Base-by-base conservation (phyloP, 2,888 invertebrate genomes). In the Julus scanicus region DNA sequence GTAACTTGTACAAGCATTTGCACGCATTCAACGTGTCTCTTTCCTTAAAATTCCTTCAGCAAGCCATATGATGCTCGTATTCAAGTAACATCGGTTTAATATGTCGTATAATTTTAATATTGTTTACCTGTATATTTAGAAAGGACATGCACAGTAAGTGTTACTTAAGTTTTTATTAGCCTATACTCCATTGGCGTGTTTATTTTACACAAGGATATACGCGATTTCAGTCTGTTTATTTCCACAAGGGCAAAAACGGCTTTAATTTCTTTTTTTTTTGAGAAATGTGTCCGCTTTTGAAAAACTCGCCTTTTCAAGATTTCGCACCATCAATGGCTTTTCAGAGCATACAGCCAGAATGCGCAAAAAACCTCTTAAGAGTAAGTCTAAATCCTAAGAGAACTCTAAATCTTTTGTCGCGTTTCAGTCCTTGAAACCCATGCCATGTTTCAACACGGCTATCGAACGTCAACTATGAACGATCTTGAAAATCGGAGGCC, bases 341-440 rank as follows among this genome's bases (percentile, higher is more conserved):
- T 63, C n/a, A 63, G n/a, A 63, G n/a, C 63, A 17, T 15, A 17
- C 2, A 13, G 63, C 63, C 63, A 63, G 17, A 63, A 63, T n/a
- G 63, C 17, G 17, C 63, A 63, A n/a, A 63, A 63, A 63, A 63
- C 63, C 63, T 63, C 17, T 63, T 63, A 63, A n/a, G 63, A 63
- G n/a, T n/a, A 63, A 63, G n/a, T n/a, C 63, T n/a, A 63, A 63
- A 63, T 63, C 63, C 63, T n/a, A 17, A 63, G 63, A 63, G 63
- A 63, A 63, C 63, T 63, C n/a, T 63, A 63, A 63, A 63, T 63
- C 63, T n/a, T 63, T 63, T n/a, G 63, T 63, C n/a, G 63, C 63
- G 17, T 17, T 63, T 17, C 5, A 63, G 17, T 63, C n/a, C 63
- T 63, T 17, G 63, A 63, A 63, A 63, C 2, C 63, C n/a, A 63